Evolutionary conservation across 2,888 invertebrate genomes (phyloP).

Genomic region (Uloborus plumipes): DNA sequence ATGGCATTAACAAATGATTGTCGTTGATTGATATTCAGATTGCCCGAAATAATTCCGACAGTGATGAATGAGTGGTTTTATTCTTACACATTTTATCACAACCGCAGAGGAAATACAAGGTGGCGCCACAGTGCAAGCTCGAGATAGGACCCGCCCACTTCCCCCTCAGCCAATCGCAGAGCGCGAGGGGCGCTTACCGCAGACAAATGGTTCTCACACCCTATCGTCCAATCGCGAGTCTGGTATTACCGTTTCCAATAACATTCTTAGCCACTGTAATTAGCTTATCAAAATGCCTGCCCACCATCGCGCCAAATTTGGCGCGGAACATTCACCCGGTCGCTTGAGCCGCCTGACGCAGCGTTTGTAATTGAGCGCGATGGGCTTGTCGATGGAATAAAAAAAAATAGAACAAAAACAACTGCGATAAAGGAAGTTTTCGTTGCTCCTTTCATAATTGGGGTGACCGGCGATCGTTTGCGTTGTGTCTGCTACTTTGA

Average conservation of each 20-base stretch:
- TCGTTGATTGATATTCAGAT: no score
- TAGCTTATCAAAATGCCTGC: constrained; percentile 65
- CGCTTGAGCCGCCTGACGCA: constrained; percentile 17
- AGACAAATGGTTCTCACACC: constrained; percentile 21
- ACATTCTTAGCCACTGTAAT: constrained; percentile 64
- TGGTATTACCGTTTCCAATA: constrained; percentile 60
- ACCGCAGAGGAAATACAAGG: constrained; percentile 6
- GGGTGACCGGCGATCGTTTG: constrained; percentile 29
- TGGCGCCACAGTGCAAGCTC: constrained; percentile 48
- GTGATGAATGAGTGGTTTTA: no score
- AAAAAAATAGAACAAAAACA: constrained; percentile 10
- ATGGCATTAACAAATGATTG: no score
- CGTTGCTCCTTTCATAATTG: constrained; percentile 41
- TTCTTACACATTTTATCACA: no score
- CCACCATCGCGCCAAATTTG: constrained; percentile 63
- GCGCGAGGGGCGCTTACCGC: neutral
- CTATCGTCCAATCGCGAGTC: constrained; percentile 48
- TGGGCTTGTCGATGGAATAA: constrained; percentile 46
- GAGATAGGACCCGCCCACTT: constrained; percentile 18
- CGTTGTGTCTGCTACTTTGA: neutral
- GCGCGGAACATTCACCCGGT: constrained; percentile 47
- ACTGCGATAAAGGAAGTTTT: constrained; percentile 30
- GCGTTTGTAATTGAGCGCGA: constrained; percentile 49
- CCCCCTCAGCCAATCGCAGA: constrained; percentile 17
- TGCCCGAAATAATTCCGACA: no score